Percentiles rank a stretch among this genome's conserved stretches.
These are phyloP conservation scores for Falco biarmicus DNA, from an alignment of 2,797 vertebrate genomes.

Conservation along the genomic window DNA sequence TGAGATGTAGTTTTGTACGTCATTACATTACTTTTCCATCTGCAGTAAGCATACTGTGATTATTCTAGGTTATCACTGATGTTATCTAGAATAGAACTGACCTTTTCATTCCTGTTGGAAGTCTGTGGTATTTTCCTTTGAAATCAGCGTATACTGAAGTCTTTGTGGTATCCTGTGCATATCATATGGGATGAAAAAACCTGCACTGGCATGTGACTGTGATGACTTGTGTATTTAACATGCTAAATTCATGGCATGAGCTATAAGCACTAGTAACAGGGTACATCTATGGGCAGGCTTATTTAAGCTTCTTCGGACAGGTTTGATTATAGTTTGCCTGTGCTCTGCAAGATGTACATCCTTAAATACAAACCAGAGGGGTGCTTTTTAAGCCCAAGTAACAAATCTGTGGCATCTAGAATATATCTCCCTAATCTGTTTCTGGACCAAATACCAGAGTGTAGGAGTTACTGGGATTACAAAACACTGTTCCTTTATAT, in stretches of 20 bases:
- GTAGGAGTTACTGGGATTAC: neutral
- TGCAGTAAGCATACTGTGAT: neutral
- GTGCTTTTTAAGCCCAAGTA: neutral
- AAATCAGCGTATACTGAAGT: neutral
- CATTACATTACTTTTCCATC: neutral
- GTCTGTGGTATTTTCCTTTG: neutral
- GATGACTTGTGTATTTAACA: neutral
- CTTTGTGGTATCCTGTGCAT: neutral
- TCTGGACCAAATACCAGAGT: neutral
- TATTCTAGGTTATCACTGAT: neutral
- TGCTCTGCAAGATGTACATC: neutral
- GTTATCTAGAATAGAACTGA: neutral
- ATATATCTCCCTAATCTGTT: neutral
- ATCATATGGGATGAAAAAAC: neutral
- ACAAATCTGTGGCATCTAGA: neutral
- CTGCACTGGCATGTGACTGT: neutral
- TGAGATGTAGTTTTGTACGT: neutral
- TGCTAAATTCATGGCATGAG: neutral
- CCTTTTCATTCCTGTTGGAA: neutral
- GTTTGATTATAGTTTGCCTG: neutral
- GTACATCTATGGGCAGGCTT: neutral
- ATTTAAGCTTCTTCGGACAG: neutral
- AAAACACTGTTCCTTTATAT: neutral
- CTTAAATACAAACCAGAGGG: neutral
- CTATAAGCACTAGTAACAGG: neutral